Base-by-base conservation (phyloP, 2,113 vertebrate genomes). In the Gymnobelideus leadbeateri region DNA sequence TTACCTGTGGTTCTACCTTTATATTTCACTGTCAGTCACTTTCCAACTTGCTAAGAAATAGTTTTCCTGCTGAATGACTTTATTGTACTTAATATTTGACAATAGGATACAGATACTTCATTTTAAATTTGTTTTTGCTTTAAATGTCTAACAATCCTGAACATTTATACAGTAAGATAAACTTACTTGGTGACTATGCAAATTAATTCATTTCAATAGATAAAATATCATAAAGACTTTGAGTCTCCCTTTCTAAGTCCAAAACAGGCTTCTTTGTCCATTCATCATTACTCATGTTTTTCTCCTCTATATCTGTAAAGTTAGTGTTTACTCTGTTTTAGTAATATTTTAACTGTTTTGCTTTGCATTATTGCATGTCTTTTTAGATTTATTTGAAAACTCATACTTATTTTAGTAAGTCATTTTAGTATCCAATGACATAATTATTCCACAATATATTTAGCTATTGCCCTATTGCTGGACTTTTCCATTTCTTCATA, bases 31-130 rank as follows among this genome's bases (percentile, higher is more conserved):
- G 46, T 3, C 28, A 19, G 16, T 52, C 55, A 89, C 77, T 94
- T 92, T 12, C 24, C n/a, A 96, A n/a, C 77, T 96, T 51, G 77
- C 68, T 92, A 95, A 92, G 55, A 93, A 91, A 97, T 8, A 28
- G 26, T 94, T 91, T 96, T 92, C 26, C 51, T 93, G 92, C 51
- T 93, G 49, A 89, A 97, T 53, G 55, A 55, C 89, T 97, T 37
- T 89, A 96, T 94, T 96, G 84, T 1, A 96, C 14, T 92, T 97
- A 92, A 93, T 53, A 50, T n/a, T 94, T 94, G 91, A 55, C 95
- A 92, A 46, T 4, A 89, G 93, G 91, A 93, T 92, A 95, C 9
- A 92, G 50, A 95, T 96, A 52, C 26, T 4, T 43, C 91, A 93
- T 95, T 92, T 91, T 28, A 96, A 96, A 95, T 84, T 91, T 31